These are phyloP conservation scores for Melospiza georgiana DNA, from an alignment of 2,113 vertebrate species.

Conservation along the genomic window DNA sequence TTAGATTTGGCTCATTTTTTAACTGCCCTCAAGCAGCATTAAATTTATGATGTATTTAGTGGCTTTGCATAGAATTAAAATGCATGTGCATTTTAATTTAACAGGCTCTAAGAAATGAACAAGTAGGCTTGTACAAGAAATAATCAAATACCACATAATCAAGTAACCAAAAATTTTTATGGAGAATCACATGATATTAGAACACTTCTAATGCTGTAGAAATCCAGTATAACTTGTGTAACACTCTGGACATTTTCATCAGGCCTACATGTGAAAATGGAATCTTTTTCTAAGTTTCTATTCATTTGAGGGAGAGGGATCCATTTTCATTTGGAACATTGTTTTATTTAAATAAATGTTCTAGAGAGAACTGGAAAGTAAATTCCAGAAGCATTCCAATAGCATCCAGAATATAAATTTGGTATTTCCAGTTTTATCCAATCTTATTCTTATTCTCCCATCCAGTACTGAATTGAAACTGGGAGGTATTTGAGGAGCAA, in stretches of 20 bases:
- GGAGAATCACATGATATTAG: not conserved
- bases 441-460: not conserved
- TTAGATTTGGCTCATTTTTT: not conserved
- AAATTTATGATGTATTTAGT: not conserved
- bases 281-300: not conserved
- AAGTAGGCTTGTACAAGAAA: not conserved
- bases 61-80: conserved; percentile 6
- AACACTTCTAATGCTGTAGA: not conserved
- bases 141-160: not conserved
- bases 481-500: not conserved
- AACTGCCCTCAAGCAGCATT: not conserved
- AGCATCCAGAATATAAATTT: not conserved
- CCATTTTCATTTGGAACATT: not conserved
- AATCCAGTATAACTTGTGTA: not conserved
- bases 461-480: not conserved
- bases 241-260: not conserved
- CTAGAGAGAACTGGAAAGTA: not conserved
- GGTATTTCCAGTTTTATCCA: not conserved
- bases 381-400: not conserved
- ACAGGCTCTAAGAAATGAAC: not conserved
- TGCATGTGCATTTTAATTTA: not conserved
- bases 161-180: not conserved
- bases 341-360: not conserved
- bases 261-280: not conserved
- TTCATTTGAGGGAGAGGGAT: not conserved